These are phyloP conservation scores for Pungitius pungitius DNA, from an alignment of 2,113 vertebrate genomes.

Conservation along the genomic window DNA sequence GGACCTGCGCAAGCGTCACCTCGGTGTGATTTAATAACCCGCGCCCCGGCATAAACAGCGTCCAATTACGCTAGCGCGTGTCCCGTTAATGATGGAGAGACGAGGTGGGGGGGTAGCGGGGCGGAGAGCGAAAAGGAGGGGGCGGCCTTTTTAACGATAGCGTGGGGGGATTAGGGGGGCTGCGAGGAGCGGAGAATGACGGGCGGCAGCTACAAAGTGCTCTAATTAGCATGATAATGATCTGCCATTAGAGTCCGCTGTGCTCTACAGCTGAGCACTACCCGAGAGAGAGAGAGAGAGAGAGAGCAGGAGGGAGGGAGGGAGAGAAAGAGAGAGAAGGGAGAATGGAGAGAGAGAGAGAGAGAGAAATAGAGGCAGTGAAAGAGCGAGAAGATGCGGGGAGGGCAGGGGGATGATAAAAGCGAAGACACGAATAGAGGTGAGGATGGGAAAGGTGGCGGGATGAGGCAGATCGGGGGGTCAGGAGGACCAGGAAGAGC, in stretches of 20 bases:
- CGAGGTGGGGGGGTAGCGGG: conserved; percentile 47
- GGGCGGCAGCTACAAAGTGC: conserved; percentile 83
- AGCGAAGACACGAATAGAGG: conserved; percentile 61
- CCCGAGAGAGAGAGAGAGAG: conserved; percentile 61
- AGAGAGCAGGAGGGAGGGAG: conserved; percentile 34
- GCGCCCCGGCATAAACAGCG: conserved; percentile 79
- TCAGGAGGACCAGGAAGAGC: conserved; percentile 54
- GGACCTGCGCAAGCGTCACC: conserved; percentile 70
- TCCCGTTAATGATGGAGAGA: conserved; percentile 79
- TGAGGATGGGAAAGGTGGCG: conserved; percentile 50
- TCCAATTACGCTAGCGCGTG: conserved; percentile 78
- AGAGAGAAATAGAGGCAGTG: conserved; percentile 39
- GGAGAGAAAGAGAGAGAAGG: neutral
- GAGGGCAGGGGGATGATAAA: conserved; percentile 57
- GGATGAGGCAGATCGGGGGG: conserved; percentile 47
- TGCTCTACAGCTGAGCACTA: conserved; percentile 80
- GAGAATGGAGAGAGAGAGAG: conserved; percentile 28
- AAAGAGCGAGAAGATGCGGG: conserved; percentile 41
- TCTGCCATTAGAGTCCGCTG: conserved; percentile 81
- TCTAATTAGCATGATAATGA: conserved; percentile 85
- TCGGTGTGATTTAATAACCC: conserved; percentile 79
- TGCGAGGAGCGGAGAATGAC: conserved; percentile 72
- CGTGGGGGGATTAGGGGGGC: conserved; percentile 50
- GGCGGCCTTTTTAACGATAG: conserved; percentile 79
- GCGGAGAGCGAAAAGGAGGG: conserved; percentile 59